A percentile compares a stretch with the other conserved stretches of the same genome.
Conservation (phyloP, 2,888 invertebrate species). For the Rhimphoctona megacephalus region DNA sequence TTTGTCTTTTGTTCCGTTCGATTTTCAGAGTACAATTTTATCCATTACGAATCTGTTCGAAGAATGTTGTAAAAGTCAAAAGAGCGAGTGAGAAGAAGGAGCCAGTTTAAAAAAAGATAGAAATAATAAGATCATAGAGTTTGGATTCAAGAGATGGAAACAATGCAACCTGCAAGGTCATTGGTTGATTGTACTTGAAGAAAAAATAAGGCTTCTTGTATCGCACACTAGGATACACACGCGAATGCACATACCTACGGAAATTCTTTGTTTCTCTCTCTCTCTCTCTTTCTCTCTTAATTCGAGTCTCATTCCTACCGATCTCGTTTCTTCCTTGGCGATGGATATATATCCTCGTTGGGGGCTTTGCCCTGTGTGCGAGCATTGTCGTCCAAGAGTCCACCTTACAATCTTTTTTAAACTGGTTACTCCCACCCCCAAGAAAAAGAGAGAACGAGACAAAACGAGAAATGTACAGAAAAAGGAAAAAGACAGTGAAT, state of each 20-base stretch:
- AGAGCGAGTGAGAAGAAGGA: neutral
- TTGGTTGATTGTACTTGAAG: slow-evolving; percentile 12
- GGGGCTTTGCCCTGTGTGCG: slow-evolving; percentile 60
- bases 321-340: slow-evolving; percentile 35
- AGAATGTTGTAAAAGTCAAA: no score
- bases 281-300: neutral
- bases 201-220: slow-evolving; percentile 28
- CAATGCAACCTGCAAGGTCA: slow-evolving; percentile 44
- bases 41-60: neutral
- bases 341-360: slow-evolving; percentile 36
- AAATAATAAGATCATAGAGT: neutral
- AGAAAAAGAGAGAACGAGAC: neutral
- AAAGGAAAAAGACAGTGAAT: slow-evolving; percentile 4
- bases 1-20: neutral
- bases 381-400: slow-evolving; percentile 65
- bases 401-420: slow-evolving; percentile 63
- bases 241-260: slow-evolving; percentile 56
- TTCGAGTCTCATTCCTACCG: slow-evolving; percentile 10
- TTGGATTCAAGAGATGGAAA: neutral
- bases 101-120: neutral
- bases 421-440: slow-evolving; percentile 58
- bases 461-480: slow-evolving; percentile 17
- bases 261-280: slow-evolving; percentile 37
- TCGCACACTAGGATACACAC: slow-evolving; percentile 53
- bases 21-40: neutral